Base-by-base conservation (phyloP, 1,140 invertebrate genomes). In the Kradibia gibbosae region DNA sequence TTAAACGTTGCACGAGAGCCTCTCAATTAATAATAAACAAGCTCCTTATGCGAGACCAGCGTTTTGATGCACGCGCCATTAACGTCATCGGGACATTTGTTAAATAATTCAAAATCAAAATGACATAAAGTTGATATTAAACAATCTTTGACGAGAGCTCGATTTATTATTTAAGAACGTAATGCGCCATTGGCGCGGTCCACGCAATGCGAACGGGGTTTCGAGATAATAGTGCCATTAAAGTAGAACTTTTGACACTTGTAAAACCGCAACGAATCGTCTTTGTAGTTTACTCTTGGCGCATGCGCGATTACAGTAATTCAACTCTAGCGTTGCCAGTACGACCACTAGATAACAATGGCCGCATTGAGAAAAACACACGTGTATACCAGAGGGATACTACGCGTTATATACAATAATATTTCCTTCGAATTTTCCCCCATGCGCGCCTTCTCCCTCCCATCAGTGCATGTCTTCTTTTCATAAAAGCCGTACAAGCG, bases 251-350 rank as follows among this genome's bases (percentile, higher is more conserved):
- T 88, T 88, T 87, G 87, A 89, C 86, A 89, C 88, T 89, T 88
- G 87, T 87, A 87, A 85, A 87, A 87, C 87, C 88, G 84, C 82
- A 84, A 86, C 88, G 85, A 88, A 89, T 89, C 77, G 83, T 78
- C 84, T 89, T 89, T 88, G 88, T 85, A 83, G 62, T 78, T 71
- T 75, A 36, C 31, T 57, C 57, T 42, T 39, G 1, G 55, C 15
- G 53, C 8, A 25, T 22, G 22, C 31, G 34, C 17, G 75, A 53
- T 22, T 4, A 60, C 76, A 76, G 85, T 77, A 78, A 85, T 88
- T n/a, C n/a, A 88, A 88, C 78, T 88, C 86, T 87, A 84, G 57
- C 84, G 83, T 85, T 73, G 73, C 74, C 70, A 20, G 25, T 13
- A 36, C 10, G 36, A 45, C 45, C 70, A 74, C 57, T 39, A 67